Percentiles rank a stretch among this genome's conserved stretches.
These are phyloP conservation scores for Nematolebias whitei DNA, from an alignment of 2,113 vertebrate species.

Conservation along the genomic window DNA sequence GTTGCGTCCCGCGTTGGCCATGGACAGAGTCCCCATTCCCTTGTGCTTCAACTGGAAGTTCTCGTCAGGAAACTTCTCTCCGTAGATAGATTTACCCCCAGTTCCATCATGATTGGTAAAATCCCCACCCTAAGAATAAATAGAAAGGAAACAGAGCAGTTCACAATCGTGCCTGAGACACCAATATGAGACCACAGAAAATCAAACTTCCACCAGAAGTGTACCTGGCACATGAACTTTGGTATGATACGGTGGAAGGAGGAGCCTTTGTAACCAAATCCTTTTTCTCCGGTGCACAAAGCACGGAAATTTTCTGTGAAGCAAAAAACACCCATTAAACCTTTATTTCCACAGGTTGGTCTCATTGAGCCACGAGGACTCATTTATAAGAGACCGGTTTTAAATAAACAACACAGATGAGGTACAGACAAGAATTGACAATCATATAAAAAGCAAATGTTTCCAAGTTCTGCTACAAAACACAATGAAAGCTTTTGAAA, in stretches of 20 bases:
- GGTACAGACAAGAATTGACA: too few species aligned
- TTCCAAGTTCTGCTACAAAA: too few species aligned
- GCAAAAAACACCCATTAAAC: too few species aligned
- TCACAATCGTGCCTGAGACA: too few species aligned
- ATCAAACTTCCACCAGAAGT: too few species aligned
- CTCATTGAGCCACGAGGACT: too few species aligned
- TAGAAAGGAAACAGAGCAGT: background rate
- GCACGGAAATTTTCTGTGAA: constrained; percentile 90
- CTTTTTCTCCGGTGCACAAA: constrained; percentile 91
- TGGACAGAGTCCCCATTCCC: constrained; percentile 87
- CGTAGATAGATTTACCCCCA: constrained; percentile 94
- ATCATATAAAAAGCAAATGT: too few species aligned
- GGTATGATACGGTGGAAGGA: constrained; percentile 92
- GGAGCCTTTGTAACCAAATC: constrained; percentile 92
- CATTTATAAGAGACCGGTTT: too few species aligned
- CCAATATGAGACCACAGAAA: too few species aligned
- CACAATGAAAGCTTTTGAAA: too few species aligned
- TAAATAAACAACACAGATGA: too few species aligned
- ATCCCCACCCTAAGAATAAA: constrained; percentile 93
- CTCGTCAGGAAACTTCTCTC: constrained; percentile 90
- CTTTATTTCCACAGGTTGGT: too few species aligned
- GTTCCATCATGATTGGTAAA: constrained; percentile 94
- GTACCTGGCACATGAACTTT: constrained; percentile 94
- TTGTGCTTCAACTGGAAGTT: constrained; percentile 92
- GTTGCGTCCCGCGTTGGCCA: constrained; percentile 95